phyloP scores from a whole-genome alignment of 2,888 invertebrate genomes.

The Aphelenchoides bicaudatus region DNA sequence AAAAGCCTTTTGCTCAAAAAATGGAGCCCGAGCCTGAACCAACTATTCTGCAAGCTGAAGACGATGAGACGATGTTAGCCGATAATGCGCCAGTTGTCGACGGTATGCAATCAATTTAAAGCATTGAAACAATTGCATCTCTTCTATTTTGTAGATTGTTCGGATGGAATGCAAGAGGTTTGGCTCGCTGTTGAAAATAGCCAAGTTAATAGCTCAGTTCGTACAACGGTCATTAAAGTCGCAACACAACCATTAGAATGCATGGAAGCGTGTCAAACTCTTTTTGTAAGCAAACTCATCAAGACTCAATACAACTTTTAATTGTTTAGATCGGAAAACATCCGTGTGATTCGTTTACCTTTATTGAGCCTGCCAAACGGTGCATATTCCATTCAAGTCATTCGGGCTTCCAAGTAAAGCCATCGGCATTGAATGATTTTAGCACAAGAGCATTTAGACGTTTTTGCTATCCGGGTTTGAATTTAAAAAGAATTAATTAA shows the following conservation, averaged over 20 bases:
- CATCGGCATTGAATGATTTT: conserved; percentile 30
- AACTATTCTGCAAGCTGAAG: background rate
- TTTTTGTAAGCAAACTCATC: conserved; percentile 21
- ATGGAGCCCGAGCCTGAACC: background rate
- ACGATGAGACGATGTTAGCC: background rate
- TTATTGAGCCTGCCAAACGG: conserved; percentile 31
- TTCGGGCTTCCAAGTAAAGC: conserved; percentile 27
- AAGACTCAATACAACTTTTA: background rate
- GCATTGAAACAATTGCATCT: no score
- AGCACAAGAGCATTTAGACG: conserved; percentile 35
- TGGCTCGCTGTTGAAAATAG: conserved; percentile 43
- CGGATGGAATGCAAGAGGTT: conserved; percentile 23
- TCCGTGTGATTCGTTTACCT: conserved; percentile 35
- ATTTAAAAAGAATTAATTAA: conserved; percentile 6
- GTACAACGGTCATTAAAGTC: conserved; percentile 4
- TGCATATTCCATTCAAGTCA: conserved; percentile 29
- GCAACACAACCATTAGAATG: conserved; percentile 29
- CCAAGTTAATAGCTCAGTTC: conserved; percentile 16
- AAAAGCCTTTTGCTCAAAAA: conserved; percentile 2
- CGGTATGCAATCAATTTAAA: no score
- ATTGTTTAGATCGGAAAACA: conserved; percentile 22
- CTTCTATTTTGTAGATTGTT: conserved; percentile 20
- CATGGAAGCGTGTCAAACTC: conserved; percentile 23
- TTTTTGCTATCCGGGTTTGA: conserved; percentile 41
- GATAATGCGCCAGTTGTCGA: conserved; percentile 1